phyloP scores from a whole-genome alignment of 2,888 invertebrate genomes.

The Morpho deidamia region DNA sequence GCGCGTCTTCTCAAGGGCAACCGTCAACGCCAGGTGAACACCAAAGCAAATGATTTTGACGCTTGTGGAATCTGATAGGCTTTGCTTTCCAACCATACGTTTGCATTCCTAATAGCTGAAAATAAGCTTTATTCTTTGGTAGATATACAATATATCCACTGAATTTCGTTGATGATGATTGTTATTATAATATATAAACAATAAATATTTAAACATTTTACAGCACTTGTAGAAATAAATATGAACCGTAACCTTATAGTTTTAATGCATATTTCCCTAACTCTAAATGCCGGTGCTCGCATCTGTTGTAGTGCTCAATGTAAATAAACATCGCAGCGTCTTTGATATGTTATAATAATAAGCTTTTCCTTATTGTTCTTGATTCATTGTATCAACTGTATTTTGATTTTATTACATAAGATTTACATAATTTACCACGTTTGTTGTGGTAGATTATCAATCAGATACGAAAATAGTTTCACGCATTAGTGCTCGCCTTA shows the following conservation, averaged over 20 bases:
- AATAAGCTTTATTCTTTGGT: too few species aligned
- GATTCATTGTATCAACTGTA: background rate
- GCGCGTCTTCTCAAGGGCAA: slow-evolving; percentile 85
- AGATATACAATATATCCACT: too few species aligned
- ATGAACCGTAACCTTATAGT: background rate
- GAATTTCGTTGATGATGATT: too few species aligned
- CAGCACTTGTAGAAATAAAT: slow-evolving; percentile 6
- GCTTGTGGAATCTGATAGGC: background rate
- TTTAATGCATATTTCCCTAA: slow-evolving; percentile 12
- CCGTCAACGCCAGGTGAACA: slow-evolving; percentile 74
- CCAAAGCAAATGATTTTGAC: slow-evolving; percentile 4
- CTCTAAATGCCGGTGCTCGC: slow-evolving; percentile 10
- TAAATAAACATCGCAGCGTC: slow-evolving; percentile 17
- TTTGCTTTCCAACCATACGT: slow-evolving; percentile 6
- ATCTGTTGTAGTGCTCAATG: slow-evolving; percentile 12
- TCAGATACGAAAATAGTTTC: too few species aligned
- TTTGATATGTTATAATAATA: background rate
- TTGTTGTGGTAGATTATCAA: too few species aligned
- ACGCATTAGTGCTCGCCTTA: too few species aligned
- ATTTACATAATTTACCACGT: background rate
- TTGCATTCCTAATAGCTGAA: background rate
- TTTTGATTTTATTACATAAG: background rate
- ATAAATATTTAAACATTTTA: slow-evolving; percentile 10
- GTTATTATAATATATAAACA: slow-evolving; percentile 5
- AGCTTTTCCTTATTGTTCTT: slow-evolving; percentile 3